Evolutionary conservation across 2,888 invertebrate species (phyloP).

Genomic region (Malthinus seriepunctatus): DNA sequence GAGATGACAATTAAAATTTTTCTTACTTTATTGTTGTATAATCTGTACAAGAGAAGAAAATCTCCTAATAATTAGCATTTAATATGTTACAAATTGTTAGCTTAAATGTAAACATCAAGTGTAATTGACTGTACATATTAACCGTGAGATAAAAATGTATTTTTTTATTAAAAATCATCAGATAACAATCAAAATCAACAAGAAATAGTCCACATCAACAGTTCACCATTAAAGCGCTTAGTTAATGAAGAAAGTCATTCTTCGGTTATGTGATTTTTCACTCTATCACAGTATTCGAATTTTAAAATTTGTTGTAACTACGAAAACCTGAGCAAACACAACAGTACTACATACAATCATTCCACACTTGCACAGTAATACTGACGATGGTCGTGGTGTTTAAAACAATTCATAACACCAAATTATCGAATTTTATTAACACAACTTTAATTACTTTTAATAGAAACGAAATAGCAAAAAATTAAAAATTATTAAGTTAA

Average conservation of each 20-base stretch:
- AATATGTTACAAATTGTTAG: constrained; percentile 37
- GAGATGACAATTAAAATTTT: constrained; percentile 6
- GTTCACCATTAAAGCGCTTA: constrained; percentile 38
- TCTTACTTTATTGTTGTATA: constrained; percentile 42
- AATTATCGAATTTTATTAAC: neutral
- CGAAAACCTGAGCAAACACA: constrained; percentile 36
- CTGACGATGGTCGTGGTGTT: constrained; percentile 29
- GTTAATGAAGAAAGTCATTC: constrained; percentile 28
- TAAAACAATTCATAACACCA: constrained; percentile 3
- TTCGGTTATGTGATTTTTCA: constrained; percentile 25
- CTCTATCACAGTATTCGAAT: constrained; percentile 40
- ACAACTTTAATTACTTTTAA: too few relatives aligned
- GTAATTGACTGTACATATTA: constrained; percentile 44
- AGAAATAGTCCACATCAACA: constrained; percentile 40
- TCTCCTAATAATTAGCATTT: constrained; percentile 38
- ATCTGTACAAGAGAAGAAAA: constrained; percentile 43
- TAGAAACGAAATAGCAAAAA: neutral
- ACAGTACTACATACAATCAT: constrained; percentile 27
- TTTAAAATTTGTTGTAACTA: constrained; percentile 19
- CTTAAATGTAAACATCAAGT: constrained; percentile 35
- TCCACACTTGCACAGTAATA: constrained; percentile 38
- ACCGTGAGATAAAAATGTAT: constrained; percentile 39
- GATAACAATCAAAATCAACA: constrained; percentile 44
- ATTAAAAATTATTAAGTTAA: too few relatives aligned
- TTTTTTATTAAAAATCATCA: constrained; percentile 34